These are phyloP conservation scores for Callipepla californica DNA, from an alignment of 2,113 vertebrate species.

Conservation along the genomic window DNA sequence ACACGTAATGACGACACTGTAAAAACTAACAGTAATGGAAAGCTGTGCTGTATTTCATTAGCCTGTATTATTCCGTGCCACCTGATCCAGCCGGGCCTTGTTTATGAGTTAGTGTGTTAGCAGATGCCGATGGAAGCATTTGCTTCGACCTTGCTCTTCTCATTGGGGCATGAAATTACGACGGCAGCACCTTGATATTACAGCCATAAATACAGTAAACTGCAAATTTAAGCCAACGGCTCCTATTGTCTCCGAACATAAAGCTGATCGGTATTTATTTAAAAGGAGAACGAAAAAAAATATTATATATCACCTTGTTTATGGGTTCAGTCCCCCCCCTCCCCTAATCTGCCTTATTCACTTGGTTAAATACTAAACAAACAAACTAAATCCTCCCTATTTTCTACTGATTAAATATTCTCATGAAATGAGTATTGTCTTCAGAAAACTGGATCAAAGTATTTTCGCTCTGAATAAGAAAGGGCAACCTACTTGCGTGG, in stretches of 20 bases:
- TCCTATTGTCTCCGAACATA: constrained; percentile 99
- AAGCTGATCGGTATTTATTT: constrained; percentile 99
- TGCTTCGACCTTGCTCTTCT: constrained; percentile 99
- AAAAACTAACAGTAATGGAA: constrained; percentile 99
- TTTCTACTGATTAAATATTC: constrained; percentile 75
- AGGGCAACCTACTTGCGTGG: background rate
- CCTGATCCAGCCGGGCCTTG: constrained; percentile 99
- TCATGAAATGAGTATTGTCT: constrained; percentile 62
- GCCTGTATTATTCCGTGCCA: constrained; percentile 99
- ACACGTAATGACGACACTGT: constrained; percentile 99
- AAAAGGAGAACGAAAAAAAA: constrained; percentile 97
- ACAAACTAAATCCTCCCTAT: constrained; percentile 76
- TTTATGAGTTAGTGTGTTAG: constrained; percentile 99
- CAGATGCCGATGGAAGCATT: constrained; percentile 99
- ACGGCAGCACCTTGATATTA: constrained; percentile 99
- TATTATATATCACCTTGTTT: constrained; percentile 99
- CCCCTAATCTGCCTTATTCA: constrained; percentile 79
- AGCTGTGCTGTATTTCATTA: constrained; percentile 99
- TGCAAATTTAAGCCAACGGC: constrained; percentile 99
- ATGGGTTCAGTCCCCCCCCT: constrained; percentile 91
- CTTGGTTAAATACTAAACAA: constrained; percentile 83
- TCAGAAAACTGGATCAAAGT: constrained; percentile 66
- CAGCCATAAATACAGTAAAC: constrained; percentile 99
- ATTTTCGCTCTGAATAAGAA: constrained; percentile 48
- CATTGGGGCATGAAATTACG: constrained; percentile 99